Evolutionary conservation across 2,113 vertebrate species (phyloP), one percentile per base, ranked within the genome.

Genomic region (Notarius quadriscutis): DNA sequence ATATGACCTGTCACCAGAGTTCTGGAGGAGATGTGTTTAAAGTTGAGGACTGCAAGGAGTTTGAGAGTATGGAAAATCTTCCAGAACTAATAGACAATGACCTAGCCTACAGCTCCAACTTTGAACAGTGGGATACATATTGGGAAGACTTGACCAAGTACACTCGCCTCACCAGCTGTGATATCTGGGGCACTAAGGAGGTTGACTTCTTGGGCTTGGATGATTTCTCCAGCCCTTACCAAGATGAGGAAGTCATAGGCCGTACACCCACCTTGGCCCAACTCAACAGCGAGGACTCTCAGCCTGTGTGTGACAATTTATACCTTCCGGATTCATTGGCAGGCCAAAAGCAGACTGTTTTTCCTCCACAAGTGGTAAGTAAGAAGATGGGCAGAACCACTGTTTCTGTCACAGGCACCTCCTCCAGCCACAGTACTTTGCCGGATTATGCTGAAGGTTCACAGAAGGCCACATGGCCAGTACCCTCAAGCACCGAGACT

Each of bases 181-280:
- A 99, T 93, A 99, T 99, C 94, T 99, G 98, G 98, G 98, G 98
- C 92, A 99, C 97, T 92, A 99, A 99, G 95, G 98, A 99, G 94
- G 98, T 98, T 91, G 98, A 99, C 94, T 99, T 99, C 89, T 93
- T 99, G 90, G 98, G 98, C 88, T 92, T 99, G 22, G 98, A 99
- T 93, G 98, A 99, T 87, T 98, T 99, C 91, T 99, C 98, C 82
- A 99, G 98, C 92, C 98, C 98, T 0, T 99, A 99, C 92, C 98
- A 99, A 93, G 98, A 99, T 22, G 98, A 99, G 93, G 98, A 99
- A 82, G 98, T 99, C 89, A 99, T 99, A 83, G 95, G 98, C 90
- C 97, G 94, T 93, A 99, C 98, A 10, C 98, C 98, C 0, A 99
- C 98, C 0, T 91, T 99, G 92, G 98, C 98, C 81, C 98, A 99